Conservation (phyloP, 2,888 invertebrate species). For the Epistrophella euchroma region DNA sequence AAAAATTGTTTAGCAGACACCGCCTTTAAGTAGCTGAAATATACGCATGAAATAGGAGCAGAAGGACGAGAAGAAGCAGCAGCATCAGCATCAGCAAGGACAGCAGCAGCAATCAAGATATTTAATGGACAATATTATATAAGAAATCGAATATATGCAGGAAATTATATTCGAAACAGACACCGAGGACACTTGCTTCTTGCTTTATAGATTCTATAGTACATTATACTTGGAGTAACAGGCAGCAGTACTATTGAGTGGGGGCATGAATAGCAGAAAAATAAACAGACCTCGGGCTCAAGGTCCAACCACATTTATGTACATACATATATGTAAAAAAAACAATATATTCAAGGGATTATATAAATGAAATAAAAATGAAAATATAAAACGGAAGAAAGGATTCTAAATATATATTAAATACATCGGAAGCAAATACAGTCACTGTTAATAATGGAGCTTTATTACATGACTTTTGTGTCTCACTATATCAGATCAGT, state of each 20-base stretch:
- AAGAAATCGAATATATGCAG: conserved; percentile 71
- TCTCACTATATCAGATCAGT: neutral
- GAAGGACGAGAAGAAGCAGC: neutral
- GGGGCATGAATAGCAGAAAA: conserved; percentile 1
- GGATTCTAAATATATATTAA: conserved; percentile 49
- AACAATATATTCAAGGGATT: neutral
- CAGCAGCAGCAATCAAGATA: conserved; percentile 10
- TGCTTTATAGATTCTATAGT: neutral
- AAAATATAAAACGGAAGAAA: conserved; percentile 42
- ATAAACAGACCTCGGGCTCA: conserved; percentile 14
- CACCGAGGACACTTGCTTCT: conserved; percentile 9
- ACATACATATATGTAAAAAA: neutral
- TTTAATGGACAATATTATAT: conserved; percentile 66
- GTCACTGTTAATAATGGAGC: conserved; percentile 19
- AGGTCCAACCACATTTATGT: neutral
- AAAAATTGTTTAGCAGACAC: conserved; percentile 30
- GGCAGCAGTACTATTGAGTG: conserved; percentile 37
- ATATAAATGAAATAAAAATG: conserved; percentile 30
- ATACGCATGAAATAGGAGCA: conserved; percentile 4
- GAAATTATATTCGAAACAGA: conserved; percentile 56
- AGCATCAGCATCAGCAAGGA: neutral
- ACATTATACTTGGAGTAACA: neutral
- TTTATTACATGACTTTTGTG: conserved; percentile 16
- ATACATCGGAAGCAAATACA: conserved; percentile 31
- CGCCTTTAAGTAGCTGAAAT: conserved; percentile 24